phyloP scores from a whole-genome alignment of 2,797 vertebrate species.

The Phataginus tricuspis region DNA sequence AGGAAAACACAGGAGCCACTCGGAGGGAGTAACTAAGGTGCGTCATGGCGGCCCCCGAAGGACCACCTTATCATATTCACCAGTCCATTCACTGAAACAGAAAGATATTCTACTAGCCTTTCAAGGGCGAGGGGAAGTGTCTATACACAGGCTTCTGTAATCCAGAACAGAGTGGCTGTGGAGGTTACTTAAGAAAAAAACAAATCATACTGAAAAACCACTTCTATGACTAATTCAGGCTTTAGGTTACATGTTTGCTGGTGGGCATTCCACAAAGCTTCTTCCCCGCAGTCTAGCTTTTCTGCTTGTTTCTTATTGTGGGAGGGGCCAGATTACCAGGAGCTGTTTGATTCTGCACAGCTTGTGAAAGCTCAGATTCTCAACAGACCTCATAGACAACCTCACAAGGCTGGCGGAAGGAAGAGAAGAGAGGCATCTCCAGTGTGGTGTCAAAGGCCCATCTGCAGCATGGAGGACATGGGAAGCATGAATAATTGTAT shows the following conservation, averaged over 20 bases:
- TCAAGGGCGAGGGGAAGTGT: not conserved
- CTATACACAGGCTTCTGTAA: not conserved
- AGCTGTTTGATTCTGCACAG: not conserved
- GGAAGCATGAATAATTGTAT: not conserved
- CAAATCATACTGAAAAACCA: not conserved
- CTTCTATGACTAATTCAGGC: not conserved
- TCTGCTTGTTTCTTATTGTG: not conserved
- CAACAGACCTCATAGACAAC: not conserved
- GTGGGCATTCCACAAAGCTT: not conserved
- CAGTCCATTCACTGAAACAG: not conserved
- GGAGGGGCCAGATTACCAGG: not conserved
- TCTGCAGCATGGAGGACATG: not conserved
- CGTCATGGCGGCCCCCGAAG: not conserved
- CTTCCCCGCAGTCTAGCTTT: not conserved
- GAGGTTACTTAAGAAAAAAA: not conserved
- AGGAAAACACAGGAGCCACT: not conserved
- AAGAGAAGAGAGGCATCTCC: not conserved
- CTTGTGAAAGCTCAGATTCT: not conserved
- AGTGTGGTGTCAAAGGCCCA: not conserved
- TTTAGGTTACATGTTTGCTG: not conserved
- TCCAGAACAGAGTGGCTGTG: not conserved
- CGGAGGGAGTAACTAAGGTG: not conserved
- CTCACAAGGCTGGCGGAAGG: not conserved
- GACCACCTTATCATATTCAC: not conserved
- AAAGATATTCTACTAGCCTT: not conserved